phyloP scores from a whole-genome alignment of 2,113 vertebrate species.

The Hippoglossus stenolepis region DNA sequence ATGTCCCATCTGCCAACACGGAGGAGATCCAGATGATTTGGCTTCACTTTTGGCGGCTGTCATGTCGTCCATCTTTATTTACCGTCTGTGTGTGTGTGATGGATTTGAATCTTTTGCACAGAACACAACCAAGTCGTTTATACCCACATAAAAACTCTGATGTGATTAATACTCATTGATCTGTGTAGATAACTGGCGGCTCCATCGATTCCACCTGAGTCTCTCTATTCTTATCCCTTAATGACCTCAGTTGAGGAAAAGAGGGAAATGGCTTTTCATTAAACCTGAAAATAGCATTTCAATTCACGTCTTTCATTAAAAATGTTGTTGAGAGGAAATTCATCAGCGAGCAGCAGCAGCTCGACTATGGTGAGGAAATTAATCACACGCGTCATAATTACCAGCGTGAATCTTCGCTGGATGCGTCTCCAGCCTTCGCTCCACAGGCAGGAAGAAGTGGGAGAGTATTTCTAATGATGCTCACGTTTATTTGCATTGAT shows the following conservation, averaged over 20 bases:
- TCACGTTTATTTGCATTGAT: not conserved
- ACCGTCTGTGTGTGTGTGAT: too few relatives aligned
- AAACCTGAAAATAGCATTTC: conserved; percentile 63
- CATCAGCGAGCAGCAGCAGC: conserved; percentile 42
- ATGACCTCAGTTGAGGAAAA: conserved; percentile 37
- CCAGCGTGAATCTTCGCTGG: conserved; percentile 12
- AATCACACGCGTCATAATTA: conserved; percentile 53
- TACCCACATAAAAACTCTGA: not conserved
- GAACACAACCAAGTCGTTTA: not conserved
- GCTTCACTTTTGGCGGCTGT: too few relatives aligned
- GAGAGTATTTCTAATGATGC: not conserved
- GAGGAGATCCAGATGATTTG: too few relatives aligned
- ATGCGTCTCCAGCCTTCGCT: not conserved
- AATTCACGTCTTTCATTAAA: conserved; percentile 57
- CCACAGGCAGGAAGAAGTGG: not conserved
- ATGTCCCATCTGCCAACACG: too few relatives aligned
- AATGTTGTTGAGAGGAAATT: conserved; percentile 49
- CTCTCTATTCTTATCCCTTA: conserved; percentile 30
- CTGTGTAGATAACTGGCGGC: not conserved
- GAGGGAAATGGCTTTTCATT: conserved; percentile 51
- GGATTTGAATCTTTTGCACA: not conserved
- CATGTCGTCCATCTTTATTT: too few relatives aligned
- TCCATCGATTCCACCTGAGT: conserved; percentile 33
- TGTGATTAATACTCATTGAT: not conserved
- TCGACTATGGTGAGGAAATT: conserved; percentile 32